Evolutionary conservation across 1,140 invertebrate genomes (phyloP), one percentile per base, ranked within the genome.

Genomic region (Lordiphosa mommai): DNA sequence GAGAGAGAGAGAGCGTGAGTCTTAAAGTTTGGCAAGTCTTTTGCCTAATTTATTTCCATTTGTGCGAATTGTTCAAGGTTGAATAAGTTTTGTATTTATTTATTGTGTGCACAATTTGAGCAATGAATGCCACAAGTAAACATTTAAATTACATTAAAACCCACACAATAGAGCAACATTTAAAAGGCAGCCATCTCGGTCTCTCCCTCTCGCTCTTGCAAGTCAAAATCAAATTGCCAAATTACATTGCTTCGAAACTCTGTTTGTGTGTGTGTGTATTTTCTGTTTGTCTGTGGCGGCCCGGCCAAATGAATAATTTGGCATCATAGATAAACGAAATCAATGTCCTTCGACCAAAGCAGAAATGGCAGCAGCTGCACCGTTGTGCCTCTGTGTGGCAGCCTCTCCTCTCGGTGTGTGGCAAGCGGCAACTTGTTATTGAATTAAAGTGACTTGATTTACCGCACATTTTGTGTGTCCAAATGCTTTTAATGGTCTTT

Each of bases 11-110:
- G 17, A 14, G 38, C 23, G 38, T 12, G 20, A 27, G 20, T 27
- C 23, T 27, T 27, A 27, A 27, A 27, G 23, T 16, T 14, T 13
- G 27, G 8, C 8, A 47, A 47, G 29, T 29, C 4, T 30, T 33
- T 32, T 47, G 27, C 29, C 30, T 16, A 32, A 33, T 32, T 47
- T 47, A 33, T 47, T 47, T 32, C 14, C 14, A 33, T 47, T 47
- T 20, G 23, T 12, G 44, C 32, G 17, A 49, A 34, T 33, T 33
- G 47, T 34, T 49, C 32, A 49, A 49, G 47, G 47, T 49, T 49
- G 47, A 49, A 49, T 49, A 49, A 49, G 33, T 49, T 34, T 34
- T 34, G 32, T 49, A 49, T 49, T 49, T n/a, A n/a, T n/a, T n/a
- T 49, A 49, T 49, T 49, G 27, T 32, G 5, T 7, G 23, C 23